Conservation (phyloP, 1,140 invertebrate species). For the Microvelia longipes region DNA sequence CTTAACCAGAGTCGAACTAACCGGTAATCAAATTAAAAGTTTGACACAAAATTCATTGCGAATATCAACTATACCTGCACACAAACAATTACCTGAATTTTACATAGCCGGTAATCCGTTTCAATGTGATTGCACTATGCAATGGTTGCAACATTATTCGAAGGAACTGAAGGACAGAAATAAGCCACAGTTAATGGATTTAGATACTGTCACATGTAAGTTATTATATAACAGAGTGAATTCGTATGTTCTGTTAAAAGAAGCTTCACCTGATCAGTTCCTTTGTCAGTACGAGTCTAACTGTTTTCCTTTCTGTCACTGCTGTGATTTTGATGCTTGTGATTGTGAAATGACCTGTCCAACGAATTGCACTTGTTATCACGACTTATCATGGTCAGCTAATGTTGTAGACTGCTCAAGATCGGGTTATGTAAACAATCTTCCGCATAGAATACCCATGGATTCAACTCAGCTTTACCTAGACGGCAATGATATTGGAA, state of each 20-base stretch:
- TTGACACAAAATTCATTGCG: constrained; percentile 72
- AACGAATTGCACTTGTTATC: constrained; percentile 77
- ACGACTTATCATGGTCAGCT: constrained; percentile 79
- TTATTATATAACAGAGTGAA: constrained; percentile 68
- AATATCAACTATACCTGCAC: constrained; percentile 58
- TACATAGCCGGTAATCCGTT: constrained; percentile 81
- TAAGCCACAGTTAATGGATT: constrained; percentile 70
- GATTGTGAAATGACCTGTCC: constrained; percentile 92
- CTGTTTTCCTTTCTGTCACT: constrained; percentile 78
- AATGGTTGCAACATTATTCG: constrained; percentile 70
- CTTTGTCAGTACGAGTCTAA: constrained; percentile 80
- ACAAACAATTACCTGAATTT: constrained; percentile 71
- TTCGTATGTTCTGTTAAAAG: constrained; percentile 60
- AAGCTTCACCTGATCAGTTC: constrained; percentile 72
- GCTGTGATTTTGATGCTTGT: constrained; percentile 86
- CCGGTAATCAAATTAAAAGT: constrained; percentile 66
- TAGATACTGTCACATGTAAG: constrained; percentile 75
- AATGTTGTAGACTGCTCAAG: constrained; percentile 80
- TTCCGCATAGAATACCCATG: constrained; percentile 79
- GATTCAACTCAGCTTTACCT: constrained; percentile 77
- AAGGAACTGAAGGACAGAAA: constrained; percentile 52
- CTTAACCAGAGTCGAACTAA: constrained; percentile 68
- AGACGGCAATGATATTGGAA: constrained; percentile 70
- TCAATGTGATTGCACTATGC: constrained; percentile 74
- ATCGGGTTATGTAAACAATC: constrained; percentile 48